Evolutionary conservation across 2,888 invertebrate genomes (phyloP).

Genomic region (Galerucella nymphaeae): DNA sequence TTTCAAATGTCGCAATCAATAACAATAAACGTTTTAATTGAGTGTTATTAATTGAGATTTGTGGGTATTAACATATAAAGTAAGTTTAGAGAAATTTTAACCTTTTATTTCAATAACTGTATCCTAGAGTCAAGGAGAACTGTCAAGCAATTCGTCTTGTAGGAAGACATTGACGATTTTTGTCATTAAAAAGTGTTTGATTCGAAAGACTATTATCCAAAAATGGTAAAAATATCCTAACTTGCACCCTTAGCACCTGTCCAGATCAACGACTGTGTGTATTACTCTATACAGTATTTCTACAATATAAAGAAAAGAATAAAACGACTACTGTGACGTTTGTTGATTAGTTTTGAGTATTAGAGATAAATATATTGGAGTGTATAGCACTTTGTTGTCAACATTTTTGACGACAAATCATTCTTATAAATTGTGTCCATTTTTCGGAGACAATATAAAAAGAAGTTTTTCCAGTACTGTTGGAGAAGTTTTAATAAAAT

Average conservation of each 20-base stretch:
- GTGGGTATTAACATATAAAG: too few relatives aligned
- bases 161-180: too few relatives aligned
- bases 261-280: too few relatives aligned
- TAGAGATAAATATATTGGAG: neutral
- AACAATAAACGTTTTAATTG: neutral
- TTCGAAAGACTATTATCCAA: too few relatives aligned
- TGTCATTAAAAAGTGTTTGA: too few relatives aligned
- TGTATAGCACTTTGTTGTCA: neutral
- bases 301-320: neutral
- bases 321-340: neutral
- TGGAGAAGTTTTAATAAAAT: neutral
- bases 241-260: too few relatives aligned
- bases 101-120: too few relatives aligned
- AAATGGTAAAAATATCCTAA: too few relatives aligned
- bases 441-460: slow-evolving; percentile 8
- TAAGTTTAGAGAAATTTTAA: too few relatives aligned
- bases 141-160: too few relatives aligned
- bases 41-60: too few relatives aligned
- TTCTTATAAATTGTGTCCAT: slow-evolving; percentile 24
- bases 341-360: neutral
- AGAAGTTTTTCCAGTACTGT: neutral
- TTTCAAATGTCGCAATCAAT: neutral
- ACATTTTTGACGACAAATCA: slow-evolving; percentile 19
- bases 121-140: too few relatives aligned
- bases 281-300: neutral